These are phyloP conservation scores for Alces alces DNA, from an alignment of 2,113 vertebrate species.

Conservation along the genomic window DNA sequence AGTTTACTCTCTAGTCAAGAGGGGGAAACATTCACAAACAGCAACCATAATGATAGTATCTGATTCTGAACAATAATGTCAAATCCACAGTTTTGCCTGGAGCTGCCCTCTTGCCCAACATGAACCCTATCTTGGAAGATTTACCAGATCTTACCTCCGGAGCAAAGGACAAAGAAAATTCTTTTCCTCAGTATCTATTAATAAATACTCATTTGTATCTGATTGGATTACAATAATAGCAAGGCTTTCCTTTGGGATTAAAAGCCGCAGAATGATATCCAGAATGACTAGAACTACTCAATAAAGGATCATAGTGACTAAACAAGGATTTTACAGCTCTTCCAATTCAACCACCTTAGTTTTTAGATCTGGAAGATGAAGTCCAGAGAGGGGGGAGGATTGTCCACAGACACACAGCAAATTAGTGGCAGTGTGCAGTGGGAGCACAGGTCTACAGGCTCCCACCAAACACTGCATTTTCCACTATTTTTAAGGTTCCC, in stretches of 20 bases:
- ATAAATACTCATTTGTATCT: background rate
- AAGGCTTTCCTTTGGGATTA: background rate
- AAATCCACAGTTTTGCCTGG: background rate
- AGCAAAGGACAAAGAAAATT: background rate
- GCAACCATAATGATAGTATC: background rate
- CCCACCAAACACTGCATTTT: background rate
- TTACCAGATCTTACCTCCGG: background rate
- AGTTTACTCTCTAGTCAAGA: background rate
- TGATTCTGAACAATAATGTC: background rate
- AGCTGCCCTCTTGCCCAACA: background rate
- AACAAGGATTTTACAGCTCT: background rate
- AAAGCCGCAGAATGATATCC: background rate
- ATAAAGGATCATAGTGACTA: background rate
- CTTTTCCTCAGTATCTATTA: background rate
- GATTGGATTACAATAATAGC: background rate
- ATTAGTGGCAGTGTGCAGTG: background rate
- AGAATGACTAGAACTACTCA: background rate
- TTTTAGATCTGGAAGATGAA: background rate
- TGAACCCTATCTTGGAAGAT: background rate
- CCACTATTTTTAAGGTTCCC: background rate
- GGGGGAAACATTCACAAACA: background rate
- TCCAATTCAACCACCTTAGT: no score
- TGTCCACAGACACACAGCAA: background rate
- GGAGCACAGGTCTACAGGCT: background rate
- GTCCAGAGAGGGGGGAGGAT: background rate